A percentile compares a stretch with the other conserved stretches of the same genome.
Conservation (phyloP, 2,797 vertebrate genomes). For the Schizopygopsis malacanthus region DNA sequence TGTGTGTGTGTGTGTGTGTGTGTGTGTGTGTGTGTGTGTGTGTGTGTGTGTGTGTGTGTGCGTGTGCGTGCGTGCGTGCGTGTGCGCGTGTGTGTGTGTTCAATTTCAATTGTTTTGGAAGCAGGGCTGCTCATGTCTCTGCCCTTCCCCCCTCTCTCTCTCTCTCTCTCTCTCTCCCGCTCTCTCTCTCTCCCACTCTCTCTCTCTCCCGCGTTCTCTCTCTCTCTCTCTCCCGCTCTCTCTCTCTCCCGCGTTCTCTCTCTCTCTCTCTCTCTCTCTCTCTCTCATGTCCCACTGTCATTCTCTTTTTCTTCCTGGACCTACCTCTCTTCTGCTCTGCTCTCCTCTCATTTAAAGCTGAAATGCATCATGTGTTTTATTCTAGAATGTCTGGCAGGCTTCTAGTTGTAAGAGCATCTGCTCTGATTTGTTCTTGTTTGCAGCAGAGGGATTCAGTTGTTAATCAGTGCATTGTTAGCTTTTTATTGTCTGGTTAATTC, state of each 20-base stretch:
- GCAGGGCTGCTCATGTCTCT: constrained; percentile 68
- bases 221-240: background rate
- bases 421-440: constrained; percentile 13
- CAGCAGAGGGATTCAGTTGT: constrained; percentile 13
- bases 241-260: constrained; percentile 16
- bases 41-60: too few species aligned
- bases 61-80: too few species aligned
- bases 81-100: constrained; percentile 61
- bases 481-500: constrained; percentile 27
- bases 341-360: constrained; percentile 48
- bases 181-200: background rate
- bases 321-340: constrained; percentile 60
- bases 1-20: constrained; percentile 56
- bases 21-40: too few species aligned
- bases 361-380: constrained; percentile 34
- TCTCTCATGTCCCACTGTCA: constrained; percentile 53
- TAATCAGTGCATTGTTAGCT: constrained; percentile 33
- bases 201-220: too few species aligned
- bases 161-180: constrained; percentile 28
- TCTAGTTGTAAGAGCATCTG: constrained; percentile 25
- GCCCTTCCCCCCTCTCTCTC: constrained; percentile 43
- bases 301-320: constrained; percentile 38
- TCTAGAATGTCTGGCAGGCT: constrained; percentile 15
- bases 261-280: too few species aligned
- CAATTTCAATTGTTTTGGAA: constrained; percentile 79